A percentile compares a stretch with the other conserved stretches of the same genome.
These are phyloP conservation scores for Bimastos eiseni DNA, from an alignment of 2,888 invertebrate genomes.

Conservation along the genomic window DNA sequence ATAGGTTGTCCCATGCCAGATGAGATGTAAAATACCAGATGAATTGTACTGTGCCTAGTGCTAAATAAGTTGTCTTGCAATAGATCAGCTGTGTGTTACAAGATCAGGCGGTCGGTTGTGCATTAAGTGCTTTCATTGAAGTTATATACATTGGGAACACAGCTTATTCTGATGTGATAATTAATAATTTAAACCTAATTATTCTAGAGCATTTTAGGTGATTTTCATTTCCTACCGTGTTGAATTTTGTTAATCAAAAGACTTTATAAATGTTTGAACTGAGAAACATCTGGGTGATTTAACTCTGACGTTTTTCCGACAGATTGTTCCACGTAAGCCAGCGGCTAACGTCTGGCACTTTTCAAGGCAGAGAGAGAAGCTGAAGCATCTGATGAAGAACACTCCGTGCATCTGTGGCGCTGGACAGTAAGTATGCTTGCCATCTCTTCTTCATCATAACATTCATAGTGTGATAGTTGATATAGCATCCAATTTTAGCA, in stretches of 20 bases:
- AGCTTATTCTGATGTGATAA: too few relatives aligned
- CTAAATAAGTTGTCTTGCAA: too few relatives aligned
- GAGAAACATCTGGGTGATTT: neutral
- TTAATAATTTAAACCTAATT: neutral
- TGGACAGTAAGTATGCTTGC: slow-evolving; percentile 57
- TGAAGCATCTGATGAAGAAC: slow-evolving; percentile 59
- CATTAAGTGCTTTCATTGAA: too few relatives aligned
- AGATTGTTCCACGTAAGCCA: slow-evolving; percentile 46
- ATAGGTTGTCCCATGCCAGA: too few relatives aligned
- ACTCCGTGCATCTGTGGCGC: slow-evolving; percentile 61
- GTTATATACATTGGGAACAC: neutral
- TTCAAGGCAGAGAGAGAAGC: slow-evolving; percentile 54
- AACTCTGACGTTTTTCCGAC: neutral
- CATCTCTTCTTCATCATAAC: neutral
- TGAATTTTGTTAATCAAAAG: neutral
- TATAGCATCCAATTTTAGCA: too few relatives aligned
- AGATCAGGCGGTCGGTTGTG: too few relatives aligned
- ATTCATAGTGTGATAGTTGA: neutral
- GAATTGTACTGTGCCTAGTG: too few relatives aligned
- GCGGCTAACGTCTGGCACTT: slow-evolving; percentile 60
- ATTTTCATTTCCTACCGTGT: neutral
- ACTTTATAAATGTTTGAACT: neutral
- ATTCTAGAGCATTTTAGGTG: neutral
- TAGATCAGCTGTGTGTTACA: too few relatives aligned
- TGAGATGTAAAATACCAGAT: too few relatives aligned